phyloP scores from a whole-genome alignment of 1,140 invertebrate species.

The Solenopsis fugax region DNA sequence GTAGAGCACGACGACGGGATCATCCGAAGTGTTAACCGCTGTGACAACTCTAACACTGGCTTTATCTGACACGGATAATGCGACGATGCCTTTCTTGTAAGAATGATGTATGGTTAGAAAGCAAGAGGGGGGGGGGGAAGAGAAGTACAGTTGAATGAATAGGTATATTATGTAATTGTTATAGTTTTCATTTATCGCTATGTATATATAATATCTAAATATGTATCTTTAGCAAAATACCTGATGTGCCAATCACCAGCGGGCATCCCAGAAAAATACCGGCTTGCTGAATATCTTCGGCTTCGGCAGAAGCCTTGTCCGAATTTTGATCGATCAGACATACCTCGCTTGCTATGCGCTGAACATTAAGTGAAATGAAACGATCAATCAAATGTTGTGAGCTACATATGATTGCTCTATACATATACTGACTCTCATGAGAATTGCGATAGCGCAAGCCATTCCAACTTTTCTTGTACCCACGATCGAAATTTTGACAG shows the following conservation, averaged over 20 bases:
- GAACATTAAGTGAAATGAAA: constrained; percentile 61
- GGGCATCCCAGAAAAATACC: constrained; percentile 81
- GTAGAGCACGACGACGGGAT: constrained; percentile 17
- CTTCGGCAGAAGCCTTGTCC: constrained; percentile 79
- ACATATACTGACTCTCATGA: constrained; percentile 78
- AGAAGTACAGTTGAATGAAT: background rate
- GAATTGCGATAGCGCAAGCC: constrained; percentile 81
- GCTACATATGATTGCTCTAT: background rate
- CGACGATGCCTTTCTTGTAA: background rate
- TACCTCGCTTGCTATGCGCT: constrained; percentile 81
- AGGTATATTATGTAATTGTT: background rate
- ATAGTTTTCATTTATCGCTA: background rate
- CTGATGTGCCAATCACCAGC: constrained; percentile 79
- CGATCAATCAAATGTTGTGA: constrained; percentile 56
- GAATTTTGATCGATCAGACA: constrained; percentile 81
- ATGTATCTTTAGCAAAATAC: constrained; percentile 61
- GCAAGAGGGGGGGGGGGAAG: background rate
- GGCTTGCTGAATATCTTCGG: constrained; percentile 81
- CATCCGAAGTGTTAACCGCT: constrained; percentile 33
- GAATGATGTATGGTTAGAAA: background rate
- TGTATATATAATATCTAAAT: background rate
- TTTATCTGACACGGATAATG: constrained; percentile 35
- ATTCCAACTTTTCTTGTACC: constrained; percentile 81
- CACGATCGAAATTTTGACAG: constrained; percentile 81
- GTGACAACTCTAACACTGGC: constrained; percentile 20